Evolutionary conservation across 2,888 invertebrate genomes (phyloP), one percentile per base, ranked within the genome.

Genomic region (Chrysolina haemoptera): DNA sequence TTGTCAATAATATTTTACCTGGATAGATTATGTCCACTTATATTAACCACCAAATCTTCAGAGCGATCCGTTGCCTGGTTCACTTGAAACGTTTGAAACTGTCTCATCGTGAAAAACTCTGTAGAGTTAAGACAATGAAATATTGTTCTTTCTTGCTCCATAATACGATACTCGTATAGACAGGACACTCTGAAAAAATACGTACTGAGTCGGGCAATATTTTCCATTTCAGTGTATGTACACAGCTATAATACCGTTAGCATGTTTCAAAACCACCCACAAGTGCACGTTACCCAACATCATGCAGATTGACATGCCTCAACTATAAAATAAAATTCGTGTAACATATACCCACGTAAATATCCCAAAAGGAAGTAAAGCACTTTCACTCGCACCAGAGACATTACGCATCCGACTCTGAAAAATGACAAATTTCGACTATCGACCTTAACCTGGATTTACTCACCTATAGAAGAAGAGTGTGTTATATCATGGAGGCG

Each of bases 211-310:
- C 53, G 10, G 4, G 20, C 53, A 53, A 11, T 53, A 20, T 12
- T 53, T 53, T 53, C 18, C 12, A 20, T 53, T 53, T 53, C 53
- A 53, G 20, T 18, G 12, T 27, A 59, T 27, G 27, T 14, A 22
- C 12, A 59, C 27, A n/a, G 12, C 59, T 22, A 35, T n/a, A 59
- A n/a, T n/a, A 14, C 16, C 59, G 35, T 59, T 59, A 35, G 27
- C 35, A n/a, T 59, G 35, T 59, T 59, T 59, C 59, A 59, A 59
- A 59, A n/a, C 59, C 59, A 27, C 59, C 59, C 59, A 59, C 59
- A 59, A 20, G 6, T 18, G 12, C 20, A 11, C 14, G n/a, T 59
- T 59, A 59, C 59, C 10, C 35, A 59, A 59, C 27, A 10, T 59
- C 35, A 1, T 27, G 6, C 8, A 35, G 59, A 59, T 59, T 59